These are phyloP conservation scores for Acomys russatus DNA, from an alignment of 2,797 vertebrate species.

Conservation along the genomic window DNA sequence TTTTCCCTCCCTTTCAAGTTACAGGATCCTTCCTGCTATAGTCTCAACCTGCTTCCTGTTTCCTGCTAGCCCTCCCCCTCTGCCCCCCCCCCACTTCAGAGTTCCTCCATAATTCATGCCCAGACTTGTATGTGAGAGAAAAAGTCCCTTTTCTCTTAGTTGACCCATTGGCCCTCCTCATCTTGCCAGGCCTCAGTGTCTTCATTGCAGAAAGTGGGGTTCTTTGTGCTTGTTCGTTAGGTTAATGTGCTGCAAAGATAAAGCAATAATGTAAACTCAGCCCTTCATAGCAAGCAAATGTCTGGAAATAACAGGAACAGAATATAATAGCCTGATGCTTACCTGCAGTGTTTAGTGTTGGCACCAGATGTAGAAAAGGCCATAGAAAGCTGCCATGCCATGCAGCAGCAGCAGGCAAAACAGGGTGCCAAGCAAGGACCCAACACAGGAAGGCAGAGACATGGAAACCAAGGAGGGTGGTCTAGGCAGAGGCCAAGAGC, in stretches of 20 bases:
- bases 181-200: neutral
- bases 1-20: neutral
- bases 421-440: neutral
- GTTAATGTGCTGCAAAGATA: neutral
- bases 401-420: too few relatives aligned
- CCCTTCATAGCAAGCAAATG: neutral
- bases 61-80: constrained; percentile 48
- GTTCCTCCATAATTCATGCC: neutral
- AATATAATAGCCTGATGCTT: accelerated
- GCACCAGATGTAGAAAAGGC: neutral
- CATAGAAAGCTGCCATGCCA: neutral
- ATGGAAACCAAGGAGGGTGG: accelerated
- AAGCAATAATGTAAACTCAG: accelerated
- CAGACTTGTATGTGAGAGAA: neutral
- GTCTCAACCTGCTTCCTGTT: constrained; percentile 64
- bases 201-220: accelerated
- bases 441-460: accelerated
- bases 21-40: constrained; percentile 67
- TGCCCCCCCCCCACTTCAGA: neutral
- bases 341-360: neutral
- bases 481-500: accelerated
- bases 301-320: neutral
- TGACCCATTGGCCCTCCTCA: accelerated
- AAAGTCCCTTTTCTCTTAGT: neutral
- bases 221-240: accelerated